These are phyloP conservation scores for Pogona vitticeps DNA, from an alignment of 2,113 vertebrate species.

Conservation along the genomic window DNA sequence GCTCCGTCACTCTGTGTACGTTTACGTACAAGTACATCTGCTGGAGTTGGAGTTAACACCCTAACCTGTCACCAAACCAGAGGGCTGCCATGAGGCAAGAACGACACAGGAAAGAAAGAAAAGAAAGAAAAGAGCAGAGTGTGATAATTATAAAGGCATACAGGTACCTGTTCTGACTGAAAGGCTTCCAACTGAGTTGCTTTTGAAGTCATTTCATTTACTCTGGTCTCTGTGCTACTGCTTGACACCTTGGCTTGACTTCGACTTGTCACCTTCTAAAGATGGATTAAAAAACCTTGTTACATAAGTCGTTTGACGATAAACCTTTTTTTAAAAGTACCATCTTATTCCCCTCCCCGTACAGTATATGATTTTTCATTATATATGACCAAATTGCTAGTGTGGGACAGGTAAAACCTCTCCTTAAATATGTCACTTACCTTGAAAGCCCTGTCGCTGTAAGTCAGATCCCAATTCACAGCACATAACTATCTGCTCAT, in stretches of 20 bases:
- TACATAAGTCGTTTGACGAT: slow-evolving; percentile 38
- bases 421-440: no score
- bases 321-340: not conserved
- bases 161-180: slow-evolving; percentile 82
- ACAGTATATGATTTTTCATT: slow-evolving; percentile 1
- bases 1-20: no score
- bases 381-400: not conserved
- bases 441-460: no score
- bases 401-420: no score
- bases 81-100: slow-evolving; percentile 23
- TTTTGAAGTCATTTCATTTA: slow-evolving; percentile 72
- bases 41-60: no score
- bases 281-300: slow-evolving; percentile 36
- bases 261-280: slow-evolving; percentile 79
- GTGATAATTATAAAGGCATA: slow-evolving; percentile 31
- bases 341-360: not conserved
- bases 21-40: no score
- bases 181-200: slow-evolving; percentile 71
- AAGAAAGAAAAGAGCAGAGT: no score
- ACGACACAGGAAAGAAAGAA: slow-evolving; percentile 16
- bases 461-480: no score
- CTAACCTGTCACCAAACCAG: not conserved
- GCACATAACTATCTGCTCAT: no score
- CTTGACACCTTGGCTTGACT: slow-evolving; percentile 74
- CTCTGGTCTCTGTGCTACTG: slow-evolving; percentile 61